Conservation (phyloP, 2,888 invertebrate genomes). For the Apamea sordens region DNA sequence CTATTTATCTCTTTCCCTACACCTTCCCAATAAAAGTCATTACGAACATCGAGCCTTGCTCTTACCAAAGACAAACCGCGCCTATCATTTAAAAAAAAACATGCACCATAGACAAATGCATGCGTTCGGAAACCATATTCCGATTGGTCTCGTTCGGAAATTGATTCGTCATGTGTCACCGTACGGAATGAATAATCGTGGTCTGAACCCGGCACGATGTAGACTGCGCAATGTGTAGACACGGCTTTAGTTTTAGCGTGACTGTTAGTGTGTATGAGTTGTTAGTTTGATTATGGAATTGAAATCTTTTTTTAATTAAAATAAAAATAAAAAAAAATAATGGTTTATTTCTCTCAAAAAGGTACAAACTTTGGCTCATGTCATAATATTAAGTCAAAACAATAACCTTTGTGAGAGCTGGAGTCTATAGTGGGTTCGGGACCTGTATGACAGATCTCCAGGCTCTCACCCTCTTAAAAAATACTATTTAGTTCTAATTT, state of each 20-base stretch:
- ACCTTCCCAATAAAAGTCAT: slow-evolving; percentile 53
- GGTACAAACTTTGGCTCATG: too few species aligned
- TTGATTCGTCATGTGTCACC: slow-evolving; percentile 90
- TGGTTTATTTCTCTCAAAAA: too few species aligned
- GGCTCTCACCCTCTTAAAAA: too few species aligned
- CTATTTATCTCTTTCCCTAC: background rate
- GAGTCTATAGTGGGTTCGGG: too few species aligned
- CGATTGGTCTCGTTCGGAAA: slow-evolving; percentile 81
- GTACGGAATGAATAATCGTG: slow-evolving; percentile 88
- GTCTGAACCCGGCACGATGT: slow-evolving; percentile 68
- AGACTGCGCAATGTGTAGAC: slow-evolving; percentile 71
- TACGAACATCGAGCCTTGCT: slow-evolving; percentile 38
- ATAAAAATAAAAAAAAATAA: too few species aligned
- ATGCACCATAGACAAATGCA: slow-evolving; percentile 67
- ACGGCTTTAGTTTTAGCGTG: slow-evolving; percentile 27
- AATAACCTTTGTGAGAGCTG: too few species aligned
- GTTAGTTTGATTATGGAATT: background rate
- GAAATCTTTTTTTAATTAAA: too few species aligned
- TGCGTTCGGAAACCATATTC: slow-evolving; percentile 69
- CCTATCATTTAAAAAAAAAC: slow-evolving; percentile 60
- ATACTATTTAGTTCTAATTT: too few species aligned
- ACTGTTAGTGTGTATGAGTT: background rate
- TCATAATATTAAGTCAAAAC: too few species aligned
- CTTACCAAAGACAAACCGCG: slow-evolving; percentile 61
- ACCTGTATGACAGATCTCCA: too few species aligned